Evolutionary conservation across 2,888 invertebrate genomes (phyloP).

Genomic region (Agrilus biguttatus): DNA sequence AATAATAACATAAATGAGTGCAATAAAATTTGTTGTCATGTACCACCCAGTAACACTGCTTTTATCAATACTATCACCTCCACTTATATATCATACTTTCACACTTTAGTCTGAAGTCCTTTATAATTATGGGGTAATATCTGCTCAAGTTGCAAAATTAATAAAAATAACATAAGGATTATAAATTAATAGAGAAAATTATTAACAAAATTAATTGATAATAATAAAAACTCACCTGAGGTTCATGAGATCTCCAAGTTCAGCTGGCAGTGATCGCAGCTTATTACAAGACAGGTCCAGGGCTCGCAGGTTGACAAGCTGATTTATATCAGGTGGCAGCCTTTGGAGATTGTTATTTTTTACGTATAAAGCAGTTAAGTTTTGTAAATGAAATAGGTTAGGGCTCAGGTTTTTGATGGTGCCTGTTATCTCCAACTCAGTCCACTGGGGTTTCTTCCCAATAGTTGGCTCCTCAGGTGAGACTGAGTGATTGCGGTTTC

Average conservation of each 20-base stretch:
- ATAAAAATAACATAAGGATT: slow-evolving; percentile 7
- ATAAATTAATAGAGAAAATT: too few species aligned
- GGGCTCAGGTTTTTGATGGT: slow-evolving; percentile 89
- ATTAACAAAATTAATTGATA: not conserved
- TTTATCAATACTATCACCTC: too few species aligned
- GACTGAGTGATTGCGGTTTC: slow-evolving; percentile 82
- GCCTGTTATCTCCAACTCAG: slow-evolving; percentile 64
- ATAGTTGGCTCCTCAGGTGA: slow-evolving; percentile 83
- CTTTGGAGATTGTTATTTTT: slow-evolving; percentile 89
- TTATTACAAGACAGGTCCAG: slow-evolving; percentile 93
- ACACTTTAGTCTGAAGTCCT: too few species aligned
- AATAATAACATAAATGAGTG: too few species aligned
- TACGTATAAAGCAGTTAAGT: slow-evolving; percentile 87
- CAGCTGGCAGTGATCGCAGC: slow-evolving; percentile 83
- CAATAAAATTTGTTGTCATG: too few species aligned
- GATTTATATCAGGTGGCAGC: slow-evolving; percentile 82
- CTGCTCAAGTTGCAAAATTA: too few species aligned
- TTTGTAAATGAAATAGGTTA: slow-evolving; percentile 77
- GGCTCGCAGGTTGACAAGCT: slow-evolving; percentile 67
- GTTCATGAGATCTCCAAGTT: slow-evolving; percentile 91
- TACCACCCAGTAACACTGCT: too few species aligned
- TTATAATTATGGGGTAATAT: too few species aligned
- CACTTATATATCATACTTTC: too few species aligned
- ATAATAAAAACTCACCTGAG: slow-evolving; percentile 49
- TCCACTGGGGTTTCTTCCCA: slow-evolving; percentile 87